Base-by-base conservation (phyloP, 2,797 vertebrate species). In the Thripadectes ignobilis region DNA sequence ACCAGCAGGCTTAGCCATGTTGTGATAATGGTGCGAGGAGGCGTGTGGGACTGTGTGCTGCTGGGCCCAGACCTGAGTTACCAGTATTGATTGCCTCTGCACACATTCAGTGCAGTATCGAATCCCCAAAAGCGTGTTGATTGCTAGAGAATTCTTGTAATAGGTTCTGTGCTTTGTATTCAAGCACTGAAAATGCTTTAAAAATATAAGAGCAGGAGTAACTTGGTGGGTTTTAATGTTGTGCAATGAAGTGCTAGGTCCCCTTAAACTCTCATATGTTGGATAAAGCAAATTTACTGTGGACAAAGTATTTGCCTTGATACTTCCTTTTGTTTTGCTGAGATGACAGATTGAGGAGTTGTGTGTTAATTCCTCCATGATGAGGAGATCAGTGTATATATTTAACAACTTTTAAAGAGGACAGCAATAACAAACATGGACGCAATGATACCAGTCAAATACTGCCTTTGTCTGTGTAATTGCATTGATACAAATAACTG, bases 241-340 rank as follows among this genome's bases (percentile, higher is more conserved):
- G 96, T 86, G 91, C 96, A 96, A 95, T 96, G 88, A 84, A 74
- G 38, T 90, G 91, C 85, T 96, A 78, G 85, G 86, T 94, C 38
- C 21, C 83, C 66, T 92, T 88, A 85, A 82, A 81, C 78, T 93
- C n/a, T 43, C 39, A 93, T 77, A 62, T 19, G 39, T 54, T 85
- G 84, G 63, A 65, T 94, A 88, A 91, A 97, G 93, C 67, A 78
- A 72, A 89, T 66, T 57, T 74, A 46, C 81, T 85, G 36, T 85
- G 93, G 93, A 93, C 78, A 95, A 76, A 76, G 77, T 59, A 26
- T 19, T 82, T 79, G 88, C 86, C 81, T 91, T 80, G 65, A 14
- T 88, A 41, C 71, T 94, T 85, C 81, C 62, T 91, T 94, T 59
- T 85, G 34, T 84, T 90, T 96, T 89, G 74, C 85, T 91, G 93